Evolutionary conservation across 2,888 invertebrate genomes (phyloP).

Genomic region (Thyatira batis): DNA sequence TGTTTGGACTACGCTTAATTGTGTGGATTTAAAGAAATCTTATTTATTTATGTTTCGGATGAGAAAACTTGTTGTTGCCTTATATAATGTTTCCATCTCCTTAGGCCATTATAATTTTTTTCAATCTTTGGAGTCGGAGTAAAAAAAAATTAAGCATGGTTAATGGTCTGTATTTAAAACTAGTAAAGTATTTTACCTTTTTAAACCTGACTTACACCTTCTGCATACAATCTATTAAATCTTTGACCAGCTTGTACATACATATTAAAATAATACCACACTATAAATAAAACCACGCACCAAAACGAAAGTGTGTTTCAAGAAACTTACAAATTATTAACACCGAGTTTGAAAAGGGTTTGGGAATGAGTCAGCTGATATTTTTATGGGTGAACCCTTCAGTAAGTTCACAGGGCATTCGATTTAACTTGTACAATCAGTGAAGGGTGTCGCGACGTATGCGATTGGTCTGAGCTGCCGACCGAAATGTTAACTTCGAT

Average conservation of each 20-base stretch:
- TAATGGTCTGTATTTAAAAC: no score
- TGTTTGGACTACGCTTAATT: background rate
- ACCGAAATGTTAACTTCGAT: constrained; percentile 4
- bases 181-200: no score
- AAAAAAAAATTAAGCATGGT: no score
- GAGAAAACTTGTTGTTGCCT: no score
- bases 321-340: constrained; percentile 1
- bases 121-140: no score
- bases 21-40: background rate
- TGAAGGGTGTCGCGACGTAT: constrained; percentile 22
- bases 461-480: constrained; percentile 13
- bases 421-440: constrained; percentile 42
- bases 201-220: no score
- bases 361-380: constrained; percentile 4
- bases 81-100: no score
- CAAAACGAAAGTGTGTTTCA: background rate
- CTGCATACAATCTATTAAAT: no score
- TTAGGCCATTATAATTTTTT: no score
- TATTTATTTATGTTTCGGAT: no score
- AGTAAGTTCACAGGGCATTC: constrained; percentile 24
- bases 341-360: background rate
- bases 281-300: background rate
- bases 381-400: constrained; percentile 12
- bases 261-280: background rate
- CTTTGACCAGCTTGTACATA: no score